phyloP scores from a whole-genome alignment of 1,140 invertebrate species.

The Mactra quadrangularis region DNA sequence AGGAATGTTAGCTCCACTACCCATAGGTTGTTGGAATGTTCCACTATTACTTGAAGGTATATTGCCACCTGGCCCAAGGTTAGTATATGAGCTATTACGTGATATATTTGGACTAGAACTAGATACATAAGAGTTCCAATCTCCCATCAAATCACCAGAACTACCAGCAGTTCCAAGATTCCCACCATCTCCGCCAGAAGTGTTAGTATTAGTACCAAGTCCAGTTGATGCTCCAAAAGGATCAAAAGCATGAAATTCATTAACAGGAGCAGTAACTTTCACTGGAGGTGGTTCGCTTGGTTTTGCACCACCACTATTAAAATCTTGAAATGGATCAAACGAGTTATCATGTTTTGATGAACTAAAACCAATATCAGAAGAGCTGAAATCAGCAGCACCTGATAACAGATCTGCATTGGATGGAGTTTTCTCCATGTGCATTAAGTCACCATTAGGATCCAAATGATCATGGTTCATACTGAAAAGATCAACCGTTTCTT shows the following conservation, averaged over 20 bases:
- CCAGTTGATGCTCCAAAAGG: constrained; percentile 58
- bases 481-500: constrained; percentile 68
- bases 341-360: constrained; percentile 45
- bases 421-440: constrained; percentile 73
- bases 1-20: constrained; percentile 21
- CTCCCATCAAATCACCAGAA: constrained; percentile 77
- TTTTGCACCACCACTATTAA: constrained; percentile 30
- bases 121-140: constrained; percentile 72
- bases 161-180: constrained; percentile 18
- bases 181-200: background rate
- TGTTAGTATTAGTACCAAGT: background rate
- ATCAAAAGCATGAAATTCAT: constrained; percentile 62
- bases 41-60: constrained; percentile 49
- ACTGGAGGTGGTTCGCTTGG: constrained; percentile 30
- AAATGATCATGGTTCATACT: constrained; percentile 69
- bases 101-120: constrained; percentile 62
- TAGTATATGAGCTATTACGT: constrained; percentile 67
- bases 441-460: constrained; percentile 67
- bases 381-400: constrained; percentile 33
- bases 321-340: constrained; percentile 77
- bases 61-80: constrained; percentile 54
- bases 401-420: constrained; percentile 88
- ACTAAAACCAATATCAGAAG: background rate
- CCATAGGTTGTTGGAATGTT: constrained; percentile 22
- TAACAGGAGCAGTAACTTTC: constrained; percentile 31